phyloP scores from a whole-genome alignment of 2,797 vertebrate species.

The Liasis olivaceus region DNA sequence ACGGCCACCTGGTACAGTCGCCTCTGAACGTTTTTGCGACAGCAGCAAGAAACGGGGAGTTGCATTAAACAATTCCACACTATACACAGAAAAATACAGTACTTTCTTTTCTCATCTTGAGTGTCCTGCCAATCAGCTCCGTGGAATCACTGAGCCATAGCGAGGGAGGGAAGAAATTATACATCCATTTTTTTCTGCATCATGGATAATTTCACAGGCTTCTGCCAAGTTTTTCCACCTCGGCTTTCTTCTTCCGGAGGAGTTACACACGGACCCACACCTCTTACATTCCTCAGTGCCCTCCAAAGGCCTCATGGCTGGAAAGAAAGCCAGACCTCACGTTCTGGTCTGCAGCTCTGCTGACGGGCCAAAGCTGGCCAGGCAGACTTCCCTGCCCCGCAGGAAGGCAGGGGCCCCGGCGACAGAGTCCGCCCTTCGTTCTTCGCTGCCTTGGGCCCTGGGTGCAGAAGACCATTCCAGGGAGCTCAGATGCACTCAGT shows the following conservation, averaged over 20 bases:
- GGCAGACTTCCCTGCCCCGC: background rate
- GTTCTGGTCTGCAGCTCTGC: background rate
- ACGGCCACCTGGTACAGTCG: no score
- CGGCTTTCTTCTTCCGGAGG: no score
- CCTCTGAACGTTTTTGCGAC: background rate
- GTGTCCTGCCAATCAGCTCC: background rate
- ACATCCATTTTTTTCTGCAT: background rate
- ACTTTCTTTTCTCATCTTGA: background rate
- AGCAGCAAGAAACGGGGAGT: background rate
- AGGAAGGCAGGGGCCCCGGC: no score
- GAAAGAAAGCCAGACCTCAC: background rate
- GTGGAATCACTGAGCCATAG: background rate
- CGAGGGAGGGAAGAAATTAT: background rate
- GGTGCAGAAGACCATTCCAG: background rate
- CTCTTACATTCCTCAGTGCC: background rate
- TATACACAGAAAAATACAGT: background rate
- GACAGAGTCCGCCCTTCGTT: background rate
- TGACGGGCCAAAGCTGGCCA: background rate
- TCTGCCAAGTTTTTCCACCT: background rate
- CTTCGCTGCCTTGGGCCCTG: background rate
- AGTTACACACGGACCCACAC: no score
- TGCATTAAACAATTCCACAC: background rate
- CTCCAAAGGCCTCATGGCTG: background rate
- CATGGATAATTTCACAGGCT: background rate
- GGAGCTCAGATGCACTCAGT: background rate